Percentiles rank a stretch among this genome's conserved stretches.
phyloP scores from a whole-genome alignment of 92 coral and sea anemone genomes.

The Desmophyllum pertusum region DNA sequence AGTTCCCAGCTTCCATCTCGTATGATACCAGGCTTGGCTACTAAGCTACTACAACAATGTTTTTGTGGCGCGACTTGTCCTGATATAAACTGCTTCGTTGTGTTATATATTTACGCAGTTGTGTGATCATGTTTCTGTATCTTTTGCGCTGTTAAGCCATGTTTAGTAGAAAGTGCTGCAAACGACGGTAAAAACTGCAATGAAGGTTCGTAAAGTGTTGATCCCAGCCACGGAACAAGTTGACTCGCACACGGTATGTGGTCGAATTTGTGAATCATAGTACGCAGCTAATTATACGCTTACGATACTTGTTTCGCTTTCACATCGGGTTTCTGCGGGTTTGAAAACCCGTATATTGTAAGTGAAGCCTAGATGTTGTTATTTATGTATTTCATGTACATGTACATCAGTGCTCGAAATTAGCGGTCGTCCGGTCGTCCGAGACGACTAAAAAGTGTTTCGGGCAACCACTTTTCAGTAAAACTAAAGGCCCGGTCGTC shows the following conservation, averaged over 20 bases:
- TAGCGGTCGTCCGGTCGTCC: too few relatives aligned
- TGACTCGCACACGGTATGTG: constrained; percentile 72
- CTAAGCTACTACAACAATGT: background rate
- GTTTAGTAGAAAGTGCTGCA: background rate
- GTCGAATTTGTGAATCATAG: background rate
- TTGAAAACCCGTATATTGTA: background rate
- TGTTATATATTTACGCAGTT: background rate
- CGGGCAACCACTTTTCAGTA: too few relatives aligned
- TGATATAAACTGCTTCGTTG: background rate
- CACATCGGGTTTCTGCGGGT: background rate
- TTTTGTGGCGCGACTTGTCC: background rate
- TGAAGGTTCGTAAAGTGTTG: constrained; percentile 76
- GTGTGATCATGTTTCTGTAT: background rate
- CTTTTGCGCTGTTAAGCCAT: background rate
- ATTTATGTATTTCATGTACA: background rate
- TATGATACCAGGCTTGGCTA: constrained; percentile 8
- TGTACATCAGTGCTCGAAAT: too few relatives aligned
- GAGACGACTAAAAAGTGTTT: too few relatives aligned
- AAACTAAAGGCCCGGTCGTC: too few relatives aligned
- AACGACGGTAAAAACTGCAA: constrained; percentile 5
- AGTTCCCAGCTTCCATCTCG: background rate
- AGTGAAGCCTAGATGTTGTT: background rate
- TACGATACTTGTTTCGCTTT: background rate
- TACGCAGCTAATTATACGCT: background rate
- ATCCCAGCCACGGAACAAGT: constrained; percentile 78